Evolutionary conservation across 1,140 invertebrate species (phyloP).

Genomic region (Aphelinus certus): DNA sequence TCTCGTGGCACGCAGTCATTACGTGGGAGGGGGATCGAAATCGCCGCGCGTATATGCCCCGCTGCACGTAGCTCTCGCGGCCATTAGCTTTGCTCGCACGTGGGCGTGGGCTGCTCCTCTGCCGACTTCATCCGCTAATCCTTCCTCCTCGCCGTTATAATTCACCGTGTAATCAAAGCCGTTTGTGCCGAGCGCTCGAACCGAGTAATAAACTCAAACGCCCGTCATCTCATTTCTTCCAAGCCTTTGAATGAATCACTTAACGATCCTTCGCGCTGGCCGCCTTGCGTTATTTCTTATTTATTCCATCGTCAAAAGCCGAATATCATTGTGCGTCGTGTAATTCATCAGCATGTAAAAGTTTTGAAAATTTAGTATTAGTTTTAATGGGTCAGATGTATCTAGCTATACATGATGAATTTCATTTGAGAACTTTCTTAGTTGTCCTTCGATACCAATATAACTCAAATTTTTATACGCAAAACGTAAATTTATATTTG

Average conservation of each 20-base stretch:
- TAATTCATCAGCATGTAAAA: no score
- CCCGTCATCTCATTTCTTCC: not conserved
- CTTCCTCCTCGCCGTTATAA: constrained; percentile 44
- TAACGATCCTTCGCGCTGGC: not conserved
- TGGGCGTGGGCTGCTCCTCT: constrained; percentile 63
- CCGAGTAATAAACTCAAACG: not conserved
- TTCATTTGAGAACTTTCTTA: no score
- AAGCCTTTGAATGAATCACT: not conserved
- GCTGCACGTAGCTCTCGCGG: not conserved
- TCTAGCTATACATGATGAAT: no score
- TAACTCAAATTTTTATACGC: no score
- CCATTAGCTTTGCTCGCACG: constrained; percentile 35
- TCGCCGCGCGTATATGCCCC: constrained; percentile 38
- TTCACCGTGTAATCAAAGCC: constrained; percentile 28
- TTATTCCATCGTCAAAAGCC: no score
- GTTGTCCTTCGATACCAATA: no score
- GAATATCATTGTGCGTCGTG: no score
- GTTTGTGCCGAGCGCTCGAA: constrained; percentile 14
- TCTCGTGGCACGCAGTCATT: constrained; percentile 61
- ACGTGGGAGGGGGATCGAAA: constrained; percentile 52
- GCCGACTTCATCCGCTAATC: constrained; percentile 66
- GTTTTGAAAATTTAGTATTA: no score
- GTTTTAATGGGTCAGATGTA: no score
- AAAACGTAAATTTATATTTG: no score
- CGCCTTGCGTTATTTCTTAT: no score